phyloP scores from a whole-genome alignment of 2,113 vertebrate species.

The Rhizomys pruinosus region DNA sequence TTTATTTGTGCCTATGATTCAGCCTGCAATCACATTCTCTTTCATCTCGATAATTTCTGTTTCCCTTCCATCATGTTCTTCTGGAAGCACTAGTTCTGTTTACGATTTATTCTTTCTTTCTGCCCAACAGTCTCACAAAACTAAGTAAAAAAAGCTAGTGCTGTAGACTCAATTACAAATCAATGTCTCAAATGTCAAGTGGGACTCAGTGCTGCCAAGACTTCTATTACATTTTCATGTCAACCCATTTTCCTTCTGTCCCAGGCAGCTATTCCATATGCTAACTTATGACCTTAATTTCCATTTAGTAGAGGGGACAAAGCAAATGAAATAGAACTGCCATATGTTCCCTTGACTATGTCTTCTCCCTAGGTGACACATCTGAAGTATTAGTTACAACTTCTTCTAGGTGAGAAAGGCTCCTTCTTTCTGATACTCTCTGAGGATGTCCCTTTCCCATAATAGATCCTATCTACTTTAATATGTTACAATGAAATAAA shows the following conservation, averaged over 20 bases:
- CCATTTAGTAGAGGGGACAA: background rate
- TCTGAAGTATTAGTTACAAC: background rate
- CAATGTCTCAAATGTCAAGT: background rate
- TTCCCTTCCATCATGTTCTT: background rate
- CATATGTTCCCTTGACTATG: background rate
- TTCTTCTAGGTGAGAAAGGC: background rate
- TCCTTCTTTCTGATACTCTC: background rate
- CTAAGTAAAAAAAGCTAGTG: background rate
- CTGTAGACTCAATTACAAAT: background rate
- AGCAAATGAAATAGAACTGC: background rate
- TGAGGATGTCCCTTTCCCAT: background rate
- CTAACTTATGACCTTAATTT: background rate
- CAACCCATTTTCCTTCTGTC: background rate
- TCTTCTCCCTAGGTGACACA: background rate
- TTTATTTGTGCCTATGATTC: background rate
- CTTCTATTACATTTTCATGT: background rate
- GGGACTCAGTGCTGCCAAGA: background rate
- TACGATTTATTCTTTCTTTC: background rate
- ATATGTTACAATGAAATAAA: background rate
- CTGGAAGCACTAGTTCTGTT: background rate
- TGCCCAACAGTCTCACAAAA: background rate
- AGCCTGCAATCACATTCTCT: background rate
- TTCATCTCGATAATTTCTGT: background rate
- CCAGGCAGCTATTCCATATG: background rate
- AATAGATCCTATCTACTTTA: background rate